Base-by-base conservation (phyloP, 2,888 invertebrate genomes). In the Thyatira batis region DNA sequence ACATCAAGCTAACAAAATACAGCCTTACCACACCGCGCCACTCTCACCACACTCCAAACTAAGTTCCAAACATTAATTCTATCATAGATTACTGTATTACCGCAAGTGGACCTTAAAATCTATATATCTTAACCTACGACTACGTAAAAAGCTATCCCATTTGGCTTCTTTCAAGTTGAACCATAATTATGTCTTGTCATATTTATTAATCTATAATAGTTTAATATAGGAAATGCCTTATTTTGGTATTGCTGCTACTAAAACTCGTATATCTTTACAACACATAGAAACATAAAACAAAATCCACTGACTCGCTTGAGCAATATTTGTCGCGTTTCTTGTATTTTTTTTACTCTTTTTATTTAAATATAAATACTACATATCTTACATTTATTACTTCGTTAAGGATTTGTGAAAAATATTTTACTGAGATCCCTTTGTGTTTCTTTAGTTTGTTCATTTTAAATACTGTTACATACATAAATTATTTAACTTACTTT, bases 111-210 rank as follows among this genome's bases (percentile, higher is more conserved):
- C 52, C 64, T 67, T 73, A 66, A 71, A 68, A 74, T 81, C 61
- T 61, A 61, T 53, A 69, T 70, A 39, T 13, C 8, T 39, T 39
- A 73, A 57, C 78, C 78, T 82, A 83, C 4, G 61, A 61, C 73
- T 85, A 82, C 46, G 50, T 71, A 66, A 76, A 89, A 87, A 89
- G 85, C 89, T 89, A 87, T 81, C 77, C 85, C 78, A 88, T 92
- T 92, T 92, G 92, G 92, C 92, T 92, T 92, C 92, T 91, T 91
- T 91, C 85, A 91, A 92, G 92, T 92, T 91, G 92, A 92, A 92
- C 90, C 80, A 84, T 80, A 84, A 80, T 89, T 87, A 90, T 89
- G 91, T 89, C 91, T 90, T 90, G 90, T 82, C 66, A 73, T 76
- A 77, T 80, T 77, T 78, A 76, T 39, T 39, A 25, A 74, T 73